A percentile compares a stretch with the other conserved stretches of the same genome.
Conservation (phyloP, 2,888 invertebrate genomes). For the Noctuana brunneofusca region DNA sequence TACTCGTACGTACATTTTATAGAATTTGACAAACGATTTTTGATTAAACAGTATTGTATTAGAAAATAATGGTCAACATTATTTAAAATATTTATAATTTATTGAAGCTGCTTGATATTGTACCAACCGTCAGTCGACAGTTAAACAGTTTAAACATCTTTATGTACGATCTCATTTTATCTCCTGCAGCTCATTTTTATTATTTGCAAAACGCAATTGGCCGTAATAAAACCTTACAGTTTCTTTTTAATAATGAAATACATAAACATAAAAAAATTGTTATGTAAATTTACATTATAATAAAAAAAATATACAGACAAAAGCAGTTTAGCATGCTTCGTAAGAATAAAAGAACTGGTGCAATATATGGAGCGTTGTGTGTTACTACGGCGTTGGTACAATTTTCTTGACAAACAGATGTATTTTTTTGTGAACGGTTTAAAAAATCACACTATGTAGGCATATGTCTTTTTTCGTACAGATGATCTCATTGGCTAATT, state of each 20-base stretch:
- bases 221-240: neutral
- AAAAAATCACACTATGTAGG: slow-evolving; percentile 13
- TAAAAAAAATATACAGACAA: no score
- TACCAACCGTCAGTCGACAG: neutral
- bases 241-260: neutral
- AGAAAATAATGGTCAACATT: neutral
- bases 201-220: no score
- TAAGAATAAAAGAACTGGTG: no score
- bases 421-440: neutral
- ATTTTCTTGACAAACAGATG: neutral
- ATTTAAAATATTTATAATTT: slow-evolving; percentile 10
- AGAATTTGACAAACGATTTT: slow-evolving; percentile 17
- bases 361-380: no score
- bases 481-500: slow-evolving; percentile 5
- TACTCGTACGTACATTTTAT: slow-evolving; percentile 14
- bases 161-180: neutral
- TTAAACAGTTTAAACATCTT: no score
- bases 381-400: neutral
- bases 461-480: slow-evolving; percentile 6
- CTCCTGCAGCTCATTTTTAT: neutral
- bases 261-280: no score
- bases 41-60: slow-evolving; percentile 27
- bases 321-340: neutral
- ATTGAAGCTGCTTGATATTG: neutral
- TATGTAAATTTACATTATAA: no score